Percentiles rank a stretch among this genome's conserved stretches.
These are phyloP conservation scores for Drosophila phalerata DNA, from an alignment of 2,888 invertebrate species.

Conservation along the genomic window DNA sequence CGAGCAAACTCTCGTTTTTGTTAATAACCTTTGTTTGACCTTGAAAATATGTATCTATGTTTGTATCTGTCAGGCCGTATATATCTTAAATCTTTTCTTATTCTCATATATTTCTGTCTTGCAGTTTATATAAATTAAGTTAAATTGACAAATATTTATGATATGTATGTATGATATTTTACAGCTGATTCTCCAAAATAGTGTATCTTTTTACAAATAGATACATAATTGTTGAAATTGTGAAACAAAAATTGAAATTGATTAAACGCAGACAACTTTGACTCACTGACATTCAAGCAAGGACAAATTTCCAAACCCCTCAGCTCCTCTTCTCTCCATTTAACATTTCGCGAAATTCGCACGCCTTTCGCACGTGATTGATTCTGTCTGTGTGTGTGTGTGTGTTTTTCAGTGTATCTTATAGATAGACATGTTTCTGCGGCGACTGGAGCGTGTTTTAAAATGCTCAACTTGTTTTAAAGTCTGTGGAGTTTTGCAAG, in stretches of 20 bases:
- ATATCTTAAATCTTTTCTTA: slow-evolving; percentile 5
- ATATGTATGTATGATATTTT: slow-evolving; percentile 16
- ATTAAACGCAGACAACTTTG: slow-evolving; percentile 33
- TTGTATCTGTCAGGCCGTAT: slow-evolving; percentile 4
- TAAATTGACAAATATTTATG: slow-evolving; percentile 62
- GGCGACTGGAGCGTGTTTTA: slow-evolving; percentile 20
- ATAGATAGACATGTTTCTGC: slow-evolving; percentile 36
- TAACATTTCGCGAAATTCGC: slow-evolving; percentile 37
- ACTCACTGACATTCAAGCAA: slow-evolving; percentile 76
- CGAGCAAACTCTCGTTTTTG: slow-evolving; percentile 55
- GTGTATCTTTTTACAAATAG: slow-evolving; percentile 33
- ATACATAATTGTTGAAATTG: slow-evolving; percentile 15
- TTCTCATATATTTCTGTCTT: slow-evolving; percentile 8
- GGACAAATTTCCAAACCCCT: slow-evolving; percentile 63
- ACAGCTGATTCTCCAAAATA: slow-evolving; percentile 13
- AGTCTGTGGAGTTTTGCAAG: slow-evolving; percentile 13
- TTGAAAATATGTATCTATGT: slow-evolving; percentile 70
- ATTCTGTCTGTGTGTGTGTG: slow-evolving; percentile 28
- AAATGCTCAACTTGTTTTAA: slow-evolving; percentile 31
- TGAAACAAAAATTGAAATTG: slow-evolving; percentile 48
- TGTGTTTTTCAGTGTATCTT: slow-evolving; percentile 47
- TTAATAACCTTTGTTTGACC: slow-evolving; percentile 82
- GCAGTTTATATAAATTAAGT: slow-evolving; percentile 53
- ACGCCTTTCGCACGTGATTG: slow-evolving; percentile 64
- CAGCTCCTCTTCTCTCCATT: neutral